These are phyloP conservation scores for Python bivittatus DNA, from an alignment of 2,113 vertebrate genomes.

Conservation along the genomic window DNA sequence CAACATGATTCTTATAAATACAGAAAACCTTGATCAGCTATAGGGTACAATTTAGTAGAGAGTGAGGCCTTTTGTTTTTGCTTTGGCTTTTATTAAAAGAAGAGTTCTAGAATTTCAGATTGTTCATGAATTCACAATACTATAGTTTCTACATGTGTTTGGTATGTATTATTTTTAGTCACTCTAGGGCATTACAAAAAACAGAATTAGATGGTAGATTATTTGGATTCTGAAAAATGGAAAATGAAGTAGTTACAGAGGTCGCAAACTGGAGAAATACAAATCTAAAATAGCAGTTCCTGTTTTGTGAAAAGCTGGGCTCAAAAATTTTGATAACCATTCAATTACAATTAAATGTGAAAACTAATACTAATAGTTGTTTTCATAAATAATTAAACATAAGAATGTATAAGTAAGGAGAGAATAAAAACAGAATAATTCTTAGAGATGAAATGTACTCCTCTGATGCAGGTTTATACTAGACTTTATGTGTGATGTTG, in stretches of 20 bases:
- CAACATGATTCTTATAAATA: background rate
- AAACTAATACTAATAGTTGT: background rate
- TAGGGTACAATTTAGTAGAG: background rate
- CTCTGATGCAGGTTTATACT: background rate
- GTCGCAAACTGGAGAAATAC: constrained; percentile 21
- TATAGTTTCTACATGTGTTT: constrained; percentile 9
- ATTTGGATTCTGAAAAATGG: background rate
- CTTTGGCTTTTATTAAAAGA: background rate
- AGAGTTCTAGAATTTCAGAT: background rate
- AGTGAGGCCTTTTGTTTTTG: background rate
- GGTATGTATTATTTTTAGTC: background rate
- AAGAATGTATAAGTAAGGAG: background rate
- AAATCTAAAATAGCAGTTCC: background rate
- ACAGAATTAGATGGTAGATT: background rate
- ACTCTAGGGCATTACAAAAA: constrained; percentile 17
- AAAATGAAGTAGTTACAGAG: background rate
- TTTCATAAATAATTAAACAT: background rate
- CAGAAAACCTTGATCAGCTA: background rate
- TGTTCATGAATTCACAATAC: background rate
- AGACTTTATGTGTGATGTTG: constrained; percentile 7
- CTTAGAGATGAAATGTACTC: background rate
- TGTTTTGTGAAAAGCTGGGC: constrained; percentile 13
- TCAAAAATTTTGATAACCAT: background rate
- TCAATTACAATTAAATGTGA: background rate
- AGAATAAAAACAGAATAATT: background rate